These are phyloP conservation scores for Augochlorella aurata DNA, from an alignment of 2,888 invertebrate genomes.

Conservation along the genomic window DNA sequence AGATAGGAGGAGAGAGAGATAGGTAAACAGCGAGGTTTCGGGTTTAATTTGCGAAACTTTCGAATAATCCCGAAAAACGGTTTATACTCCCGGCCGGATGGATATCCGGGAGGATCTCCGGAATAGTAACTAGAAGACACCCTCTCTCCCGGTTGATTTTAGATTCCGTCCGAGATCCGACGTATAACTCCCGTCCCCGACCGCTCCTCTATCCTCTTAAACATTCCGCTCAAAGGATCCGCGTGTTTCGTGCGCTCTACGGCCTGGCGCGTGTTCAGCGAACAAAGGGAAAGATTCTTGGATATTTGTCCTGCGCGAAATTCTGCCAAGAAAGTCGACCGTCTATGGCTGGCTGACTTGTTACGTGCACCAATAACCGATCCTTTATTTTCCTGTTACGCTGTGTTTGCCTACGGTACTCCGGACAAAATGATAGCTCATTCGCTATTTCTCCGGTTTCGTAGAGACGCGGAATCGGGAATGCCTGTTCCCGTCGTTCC, in stretches of 20 bases:
- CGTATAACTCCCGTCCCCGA: conserved; percentile 64
- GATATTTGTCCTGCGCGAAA: not conserved
- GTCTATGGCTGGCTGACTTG: conserved; percentile 5
- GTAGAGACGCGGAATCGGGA: no score
- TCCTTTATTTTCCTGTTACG: no score
- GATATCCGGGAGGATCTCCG: conserved; percentile 68
- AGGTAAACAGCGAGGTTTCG: conserved; percentile 42
- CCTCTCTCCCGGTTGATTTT: conserved; percentile 66
- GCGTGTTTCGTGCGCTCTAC: conserved; percentile 52
- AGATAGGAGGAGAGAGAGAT: not conserved
- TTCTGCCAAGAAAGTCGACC: not conserved
- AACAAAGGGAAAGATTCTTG: conserved; percentile 28
- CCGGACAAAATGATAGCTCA: no score
- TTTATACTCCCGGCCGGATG: conserved; percentile 47
- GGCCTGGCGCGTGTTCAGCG: conserved; percentile 40
- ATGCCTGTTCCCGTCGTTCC: no score
- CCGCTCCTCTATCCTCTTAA: conserved; percentile 25
- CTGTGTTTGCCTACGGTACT: no score
- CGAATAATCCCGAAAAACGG: conserved; percentile 52
- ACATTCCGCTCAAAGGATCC: conserved; percentile 48
- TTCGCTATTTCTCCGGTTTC: no score
- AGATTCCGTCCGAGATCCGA: conserved; percentile 70
- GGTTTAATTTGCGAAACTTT: conserved; percentile 63
- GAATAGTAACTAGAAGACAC: conserved; percentile 70
- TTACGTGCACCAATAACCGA: not conserved